These are phyloP conservation scores for Alviniconcha marisindica DNA, from an alignment of 1,140 invertebrate species.

Conservation along the genomic window DNA sequence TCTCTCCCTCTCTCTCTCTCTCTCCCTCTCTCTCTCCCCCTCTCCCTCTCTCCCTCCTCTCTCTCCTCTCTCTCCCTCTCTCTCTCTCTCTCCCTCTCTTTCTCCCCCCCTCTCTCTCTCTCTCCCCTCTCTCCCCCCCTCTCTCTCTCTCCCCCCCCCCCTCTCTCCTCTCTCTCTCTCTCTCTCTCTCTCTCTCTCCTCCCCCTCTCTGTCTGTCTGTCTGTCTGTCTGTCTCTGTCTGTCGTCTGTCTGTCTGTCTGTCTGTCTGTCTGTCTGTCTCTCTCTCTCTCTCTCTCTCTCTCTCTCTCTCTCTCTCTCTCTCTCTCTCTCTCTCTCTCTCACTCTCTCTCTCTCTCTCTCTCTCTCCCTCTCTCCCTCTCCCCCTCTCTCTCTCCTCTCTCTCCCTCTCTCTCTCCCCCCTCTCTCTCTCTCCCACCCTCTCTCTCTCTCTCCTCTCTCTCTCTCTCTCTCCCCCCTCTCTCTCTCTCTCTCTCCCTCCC, in stretches of 20 bases:
- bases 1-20: too few species aligned
- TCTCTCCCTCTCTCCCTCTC: not conserved
- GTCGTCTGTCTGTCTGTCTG: not conserved
- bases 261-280: not conserved
- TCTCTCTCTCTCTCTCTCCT: not conserved
- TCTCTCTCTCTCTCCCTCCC: too few species aligned
- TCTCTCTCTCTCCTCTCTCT: not conserved
- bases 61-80: too few species aligned
- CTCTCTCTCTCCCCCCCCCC: not conserved
- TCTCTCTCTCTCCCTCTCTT: too few species aligned
- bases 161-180: not conserved
- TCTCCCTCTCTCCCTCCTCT: too few species aligned
- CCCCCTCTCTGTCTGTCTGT: not conserved
- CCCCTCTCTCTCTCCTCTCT: not conserved
- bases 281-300: not conserved
- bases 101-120: too few species aligned
- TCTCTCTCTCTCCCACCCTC: not conserved
- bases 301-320: not conserved
- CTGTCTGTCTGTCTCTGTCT: not conserved
- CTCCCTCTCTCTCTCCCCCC: not conserved
- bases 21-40: too few species aligned
- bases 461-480: not conserved
- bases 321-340: not conserved
- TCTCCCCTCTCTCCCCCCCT: too few species aligned
- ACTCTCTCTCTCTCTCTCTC: not conserved